These are phyloP conservation scores for Athalia circularis DNA, from an alignment of 2,888 invertebrate species.

Conservation along the genomic window DNA sequence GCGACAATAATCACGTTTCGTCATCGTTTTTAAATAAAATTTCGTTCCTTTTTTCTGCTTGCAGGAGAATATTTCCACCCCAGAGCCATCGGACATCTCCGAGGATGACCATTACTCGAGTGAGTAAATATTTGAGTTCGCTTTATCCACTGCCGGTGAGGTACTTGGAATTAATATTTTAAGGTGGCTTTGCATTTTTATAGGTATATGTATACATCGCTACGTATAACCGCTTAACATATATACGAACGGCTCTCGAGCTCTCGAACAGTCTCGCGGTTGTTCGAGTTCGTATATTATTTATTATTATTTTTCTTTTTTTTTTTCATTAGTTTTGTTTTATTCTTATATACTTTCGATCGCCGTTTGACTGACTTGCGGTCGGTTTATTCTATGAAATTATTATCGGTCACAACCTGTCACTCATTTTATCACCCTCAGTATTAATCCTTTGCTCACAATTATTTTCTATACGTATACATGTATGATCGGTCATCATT, in stretches of 20 bases:
- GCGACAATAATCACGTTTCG: not conserved
- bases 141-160: not conserved
- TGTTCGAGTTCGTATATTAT: not conserved
- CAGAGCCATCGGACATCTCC: slow-evolving; percentile 82
- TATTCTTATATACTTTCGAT: not conserved
- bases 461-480: not conserved
- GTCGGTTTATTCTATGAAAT: not conserved
- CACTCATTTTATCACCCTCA: not conserved
- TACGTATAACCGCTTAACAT: too few relatives aligned
- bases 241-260: not conserved
- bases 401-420: slow-evolving; percentile 1
- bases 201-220: not conserved
- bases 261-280: not conserved
- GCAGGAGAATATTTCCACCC: slow-evolving; percentile 83
- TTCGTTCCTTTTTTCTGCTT: slow-evolving; percentile 73
- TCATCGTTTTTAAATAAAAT: slow-evolving; percentile 35
- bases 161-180: not conserved
- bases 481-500: slow-evolving; percentile 49
- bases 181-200: not conserved
- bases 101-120: slow-evolving; percentile 84
- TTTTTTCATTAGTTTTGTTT: not conserved
- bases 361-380: not conserved
- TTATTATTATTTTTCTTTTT: not conserved
- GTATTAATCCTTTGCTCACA: not conserved
- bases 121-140: slow-evolving; percentile 72